Percentiles rank a stretch among this genome's conserved stretches.
These are phyloP conservation scores for Eidolon helvum DNA, from an alignment of 2,113 vertebrate species.

Conservation along the genomic window DNA sequence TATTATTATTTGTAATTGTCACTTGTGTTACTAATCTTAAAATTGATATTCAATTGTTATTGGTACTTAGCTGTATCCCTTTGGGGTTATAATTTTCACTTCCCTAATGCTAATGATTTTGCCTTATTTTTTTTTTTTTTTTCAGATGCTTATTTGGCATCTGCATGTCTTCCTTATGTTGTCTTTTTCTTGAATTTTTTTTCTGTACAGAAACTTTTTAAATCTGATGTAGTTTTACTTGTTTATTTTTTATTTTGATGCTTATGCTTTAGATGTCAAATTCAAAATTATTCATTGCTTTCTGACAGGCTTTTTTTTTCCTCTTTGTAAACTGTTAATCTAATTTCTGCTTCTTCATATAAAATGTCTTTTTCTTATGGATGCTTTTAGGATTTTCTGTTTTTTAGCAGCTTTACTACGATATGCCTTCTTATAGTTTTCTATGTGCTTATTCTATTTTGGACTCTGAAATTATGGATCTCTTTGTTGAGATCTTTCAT, in stretches of 20 bases:
- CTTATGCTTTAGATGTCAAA: neutral
- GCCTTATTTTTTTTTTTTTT: too few relatives aligned
- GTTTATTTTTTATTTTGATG: neutral
- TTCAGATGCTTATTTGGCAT: neutral
- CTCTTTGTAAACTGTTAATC: neutral
- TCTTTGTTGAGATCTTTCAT: neutral
- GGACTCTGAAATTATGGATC: neutral
- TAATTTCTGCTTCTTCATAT: neutral
- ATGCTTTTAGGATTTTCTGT: neutral
- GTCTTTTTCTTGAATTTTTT: neutral
- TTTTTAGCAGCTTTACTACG: neutral
- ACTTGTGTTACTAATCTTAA: neutral
- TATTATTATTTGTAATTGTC: neutral
- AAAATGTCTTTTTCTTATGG: neutral
- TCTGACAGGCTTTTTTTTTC: neutral
- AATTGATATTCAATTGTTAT: neutral
- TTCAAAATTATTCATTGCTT: neutral
- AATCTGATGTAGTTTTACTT: neutral
- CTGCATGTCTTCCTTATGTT: neutral
- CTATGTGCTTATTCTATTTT: neutral
- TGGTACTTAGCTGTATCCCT: neutral
- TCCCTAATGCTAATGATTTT: neutral
- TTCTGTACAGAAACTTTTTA: neutral
- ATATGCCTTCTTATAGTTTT: neutral
- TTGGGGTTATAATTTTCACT: neutral